Percentiles rank a stretch among this genome's conserved stretches.
These are phyloP conservation scores for Callocephalon fimbriatum DNA, from an alignment of 2,113 vertebrate species.

Conservation along the genomic window DNA sequence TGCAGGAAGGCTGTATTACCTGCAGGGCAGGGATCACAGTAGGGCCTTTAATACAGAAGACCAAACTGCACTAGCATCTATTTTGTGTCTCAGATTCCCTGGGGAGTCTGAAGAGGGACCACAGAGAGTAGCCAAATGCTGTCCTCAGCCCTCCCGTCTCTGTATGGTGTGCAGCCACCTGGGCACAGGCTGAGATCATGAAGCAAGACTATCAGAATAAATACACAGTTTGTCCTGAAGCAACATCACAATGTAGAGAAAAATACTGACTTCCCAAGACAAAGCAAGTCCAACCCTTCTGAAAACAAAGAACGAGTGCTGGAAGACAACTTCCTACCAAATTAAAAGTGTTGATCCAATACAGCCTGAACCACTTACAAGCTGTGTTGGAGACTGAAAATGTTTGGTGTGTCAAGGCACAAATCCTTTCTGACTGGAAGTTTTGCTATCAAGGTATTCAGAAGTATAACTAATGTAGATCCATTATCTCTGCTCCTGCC, in stretches of 20 bases:
- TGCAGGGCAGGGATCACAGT: not conserved
- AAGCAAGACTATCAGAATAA: not conserved
- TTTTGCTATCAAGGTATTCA: not conserved
- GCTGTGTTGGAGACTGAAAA: not conserved
- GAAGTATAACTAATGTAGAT: not conserved
- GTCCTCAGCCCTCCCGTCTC: not conserved
- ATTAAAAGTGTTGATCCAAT: not conserved
- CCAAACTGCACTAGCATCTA: not conserved
- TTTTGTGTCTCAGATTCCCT: not conserved
- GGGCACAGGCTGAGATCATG: not conserved
- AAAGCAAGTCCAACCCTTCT: not conserved
- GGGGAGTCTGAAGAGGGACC: not conserved
- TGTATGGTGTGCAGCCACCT: rapidly evolving
- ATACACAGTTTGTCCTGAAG: not conserved
- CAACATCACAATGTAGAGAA: not conserved
- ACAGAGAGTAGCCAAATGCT: not conserved
- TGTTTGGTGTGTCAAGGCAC: not conserved
- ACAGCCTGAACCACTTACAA: not conserved
- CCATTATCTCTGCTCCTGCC: not conserved
- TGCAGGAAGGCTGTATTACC: not conserved
- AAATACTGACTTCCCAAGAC: not conserved
- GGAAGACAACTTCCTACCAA: not conserved
- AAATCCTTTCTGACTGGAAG: not conserved
- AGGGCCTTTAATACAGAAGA: not conserved
- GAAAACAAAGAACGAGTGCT: not conserved